A percentile compares a stretch with the other conserved stretches of the same genome.
Evolutionary conservation across 2,797 vertebrate genomes (phyloP).

Genomic region (Clamator glandarius): DNA sequence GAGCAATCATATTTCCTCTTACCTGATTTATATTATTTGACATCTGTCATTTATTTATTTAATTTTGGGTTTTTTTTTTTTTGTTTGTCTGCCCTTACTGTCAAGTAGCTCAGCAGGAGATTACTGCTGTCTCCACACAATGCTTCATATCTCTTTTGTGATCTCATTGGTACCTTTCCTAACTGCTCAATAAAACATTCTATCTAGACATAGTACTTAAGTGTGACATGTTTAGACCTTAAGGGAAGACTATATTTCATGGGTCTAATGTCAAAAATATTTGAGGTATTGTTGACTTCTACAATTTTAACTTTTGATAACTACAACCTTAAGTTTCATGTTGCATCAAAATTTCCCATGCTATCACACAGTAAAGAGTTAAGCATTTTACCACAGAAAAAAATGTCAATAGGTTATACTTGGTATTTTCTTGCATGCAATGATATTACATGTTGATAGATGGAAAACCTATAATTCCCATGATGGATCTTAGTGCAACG

Average conservation of each 20-base stretch:
- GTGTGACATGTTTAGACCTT: neutral
- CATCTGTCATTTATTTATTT: neutral
- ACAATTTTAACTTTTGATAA: neutral
- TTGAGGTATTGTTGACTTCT: neutral
- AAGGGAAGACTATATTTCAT: neutral
- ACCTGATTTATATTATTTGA: neutral
- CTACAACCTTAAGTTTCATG: neutral
- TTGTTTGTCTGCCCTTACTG: neutral
- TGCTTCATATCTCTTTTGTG: neutral
- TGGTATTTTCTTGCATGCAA: neutral
- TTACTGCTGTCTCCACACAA: neutral
- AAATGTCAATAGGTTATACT: neutral
- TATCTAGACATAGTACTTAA: neutral
- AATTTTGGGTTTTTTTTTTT: neutral
- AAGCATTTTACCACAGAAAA: neutral
- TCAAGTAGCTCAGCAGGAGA: neutral
- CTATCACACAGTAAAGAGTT: neutral
- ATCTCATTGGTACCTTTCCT: neutral
- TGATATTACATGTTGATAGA: neutral
- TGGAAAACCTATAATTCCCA: neutral
- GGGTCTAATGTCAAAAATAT: neutral
- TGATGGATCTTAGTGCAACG: neutral
- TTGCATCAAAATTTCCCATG: neutral
- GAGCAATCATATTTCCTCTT: neutral
- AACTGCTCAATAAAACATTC: neutral